Percentiles rank a stretch among this genome's conserved stretches.
Conservation (phyloP, 2,888 invertebrate genomes). For the Podotricha telesiphe region DNA sequence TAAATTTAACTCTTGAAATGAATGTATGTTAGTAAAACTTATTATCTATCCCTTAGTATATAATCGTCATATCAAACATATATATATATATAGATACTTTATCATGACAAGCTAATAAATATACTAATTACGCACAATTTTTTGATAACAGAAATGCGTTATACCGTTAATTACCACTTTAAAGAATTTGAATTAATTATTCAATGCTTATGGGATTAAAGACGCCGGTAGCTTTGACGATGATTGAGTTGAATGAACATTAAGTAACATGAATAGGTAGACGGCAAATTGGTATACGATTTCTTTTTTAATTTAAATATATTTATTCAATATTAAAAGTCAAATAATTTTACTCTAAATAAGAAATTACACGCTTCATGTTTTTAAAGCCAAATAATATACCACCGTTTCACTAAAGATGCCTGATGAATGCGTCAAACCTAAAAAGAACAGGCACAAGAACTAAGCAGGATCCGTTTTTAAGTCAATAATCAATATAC, state of each 20-base stretch:
- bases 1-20: no score
- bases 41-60: background rate
- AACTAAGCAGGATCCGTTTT: no score
- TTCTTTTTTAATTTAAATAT: background rate
- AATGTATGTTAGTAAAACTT: no score
- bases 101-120: slow-evolving; percentile 4
- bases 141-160: slow-evolving; percentile 25
- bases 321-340: no score
- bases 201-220: slow-evolving; percentile 38
- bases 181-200: slow-evolving; percentile 36
- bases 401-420: no score
- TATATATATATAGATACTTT: background rate
- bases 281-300: background rate
- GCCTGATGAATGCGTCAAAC: no score
- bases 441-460: no score
- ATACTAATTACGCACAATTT: slow-evolving; percentile 13
- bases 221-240: slow-evolving; percentile 39
- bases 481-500: no score
- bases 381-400: no score
- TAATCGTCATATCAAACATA: background rate
- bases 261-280: background rate
- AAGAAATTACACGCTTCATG: no score
- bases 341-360: no score
- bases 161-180: slow-evolving; percentile 34
- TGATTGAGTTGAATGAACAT: slow-evolving; percentile 24